Conservation (phyloP, 2,797 vertebrate genomes). For the Cirrhinus mrigala region DNA sequence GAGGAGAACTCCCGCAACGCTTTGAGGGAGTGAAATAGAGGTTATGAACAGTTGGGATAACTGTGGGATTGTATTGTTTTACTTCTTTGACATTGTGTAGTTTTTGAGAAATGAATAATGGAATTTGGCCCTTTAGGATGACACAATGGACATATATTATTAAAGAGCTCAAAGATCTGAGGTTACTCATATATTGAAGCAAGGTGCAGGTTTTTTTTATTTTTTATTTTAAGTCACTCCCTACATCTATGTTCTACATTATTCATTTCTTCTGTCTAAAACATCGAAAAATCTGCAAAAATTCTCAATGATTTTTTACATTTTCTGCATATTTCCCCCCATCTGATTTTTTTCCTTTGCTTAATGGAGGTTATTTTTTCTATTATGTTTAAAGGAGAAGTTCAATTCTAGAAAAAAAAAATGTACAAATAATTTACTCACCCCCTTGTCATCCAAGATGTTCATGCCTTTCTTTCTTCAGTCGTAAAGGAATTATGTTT, state of each 20-base stretch:
- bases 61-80: not conserved
- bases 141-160: not conserved
- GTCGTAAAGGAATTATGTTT: too few relatives aligned
- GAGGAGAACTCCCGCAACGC: not conserved
- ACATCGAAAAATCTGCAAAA: not conserved
- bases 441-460: too few relatives aligned
- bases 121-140: not conserved
- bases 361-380: not conserved
- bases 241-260: not conserved
- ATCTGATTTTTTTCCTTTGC: not conserved
- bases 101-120: not conserved
- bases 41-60: not conserved
- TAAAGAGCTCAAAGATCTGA: not conserved
- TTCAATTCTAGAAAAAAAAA: too few relatives aligned
- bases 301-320: not conserved
- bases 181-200: too few relatives aligned
- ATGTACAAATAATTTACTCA: too few relatives aligned
- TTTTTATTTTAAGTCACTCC: too few relatives aligned
- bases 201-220: not conserved
- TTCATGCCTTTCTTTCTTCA: too few relatives aligned
- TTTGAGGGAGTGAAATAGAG: conserved; percentile 13
- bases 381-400: not conserved
- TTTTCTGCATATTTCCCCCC: not conserved
- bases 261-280: not conserved
- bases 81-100: not conserved